Evolutionary conservation across 1,140 invertebrate genomes (phyloP), one percentile per base, ranked within the genome.

Genomic region (Metaphire vulgaris): DNA sequence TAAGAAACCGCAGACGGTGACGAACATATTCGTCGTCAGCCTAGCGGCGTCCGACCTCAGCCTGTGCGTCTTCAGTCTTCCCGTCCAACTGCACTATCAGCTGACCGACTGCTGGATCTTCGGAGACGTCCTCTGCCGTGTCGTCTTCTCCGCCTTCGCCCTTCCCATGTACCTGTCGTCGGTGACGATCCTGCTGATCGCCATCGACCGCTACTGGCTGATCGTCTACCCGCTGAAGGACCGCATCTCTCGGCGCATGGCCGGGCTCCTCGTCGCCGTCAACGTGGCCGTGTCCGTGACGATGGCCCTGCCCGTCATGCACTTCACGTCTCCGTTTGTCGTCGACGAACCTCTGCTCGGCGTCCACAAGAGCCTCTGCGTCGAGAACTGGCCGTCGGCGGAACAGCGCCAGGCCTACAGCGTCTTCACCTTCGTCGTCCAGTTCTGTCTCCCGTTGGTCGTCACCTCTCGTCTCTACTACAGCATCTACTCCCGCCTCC

Each of bases 21-120:
- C 97, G 33, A 99, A 99, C 86, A 90, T 97, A 68, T 99, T 99
- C 86, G 99, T 99, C 81, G 92, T 93, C 26, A 98, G 97, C 84
- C 87, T 99, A 71, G 96, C 96, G 0, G 86, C 98, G 30, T 95
- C 95, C n/a, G 97, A 99, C 84, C 93, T 99, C 72, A 83, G 97
- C 0, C 88, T 99, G 34, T 98, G 96, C 83, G 88, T 92, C 0
- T 90, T 98, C 80, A 94, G 94, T 1, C 92, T 98, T 21, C 96
- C 86, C 68, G 81, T 87, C 69, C 85, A 86, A 65, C 82, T 86
- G 0, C 87, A 96, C 2, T 97, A 98, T 85, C 93, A 93, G 1
- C 94, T 96, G 82, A 89, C 93, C 79, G 91, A 91, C 78, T 79
- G 81, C 74, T 98, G 96, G 96, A 89, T 94, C 0, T 97, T 98